These are phyloP conservation scores for Onychomys leucogaster DNA, from an alignment of 2,797 vertebrate species.

Conservation along the genomic window DNA sequence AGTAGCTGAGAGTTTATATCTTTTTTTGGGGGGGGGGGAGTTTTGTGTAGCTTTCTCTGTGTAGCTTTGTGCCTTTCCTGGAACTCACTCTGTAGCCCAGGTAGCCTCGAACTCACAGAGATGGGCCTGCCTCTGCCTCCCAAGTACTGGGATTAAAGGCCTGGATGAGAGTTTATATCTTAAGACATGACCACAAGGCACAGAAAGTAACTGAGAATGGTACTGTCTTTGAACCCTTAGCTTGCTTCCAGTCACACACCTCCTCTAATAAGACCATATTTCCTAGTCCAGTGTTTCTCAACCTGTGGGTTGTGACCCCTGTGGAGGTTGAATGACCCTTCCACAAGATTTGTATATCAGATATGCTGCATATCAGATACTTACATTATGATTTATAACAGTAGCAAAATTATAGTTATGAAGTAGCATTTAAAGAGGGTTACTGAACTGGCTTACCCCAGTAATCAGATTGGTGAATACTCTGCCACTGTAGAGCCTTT, in stretches of 20 bases:
- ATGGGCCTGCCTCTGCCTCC: no score
- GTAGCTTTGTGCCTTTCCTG: no score
- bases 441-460: no score
- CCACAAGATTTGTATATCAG: not conserved
- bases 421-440: not conserved
- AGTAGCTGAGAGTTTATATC: not conserved
- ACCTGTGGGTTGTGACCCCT: not conserved
- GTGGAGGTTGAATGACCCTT: not conserved
- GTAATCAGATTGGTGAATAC: no score
- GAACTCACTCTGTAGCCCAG: no score
- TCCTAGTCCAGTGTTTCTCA: not conserved
- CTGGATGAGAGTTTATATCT: not conserved
- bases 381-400: not conserved
- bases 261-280: not conserved
- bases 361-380: not conserved
- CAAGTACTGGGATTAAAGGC: no score
- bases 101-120: no score
- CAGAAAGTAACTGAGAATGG: not conserved
- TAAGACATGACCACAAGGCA: not conserved
- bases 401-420: not conserved
- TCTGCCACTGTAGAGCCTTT: no score
- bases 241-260: not conserved
- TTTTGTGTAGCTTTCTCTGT: no score
- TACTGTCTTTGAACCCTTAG: not conserved
- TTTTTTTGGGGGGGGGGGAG: no score